Conservation (phyloP, 2,888 invertebrate species). For the Ariolimax columbianus region DNA sequence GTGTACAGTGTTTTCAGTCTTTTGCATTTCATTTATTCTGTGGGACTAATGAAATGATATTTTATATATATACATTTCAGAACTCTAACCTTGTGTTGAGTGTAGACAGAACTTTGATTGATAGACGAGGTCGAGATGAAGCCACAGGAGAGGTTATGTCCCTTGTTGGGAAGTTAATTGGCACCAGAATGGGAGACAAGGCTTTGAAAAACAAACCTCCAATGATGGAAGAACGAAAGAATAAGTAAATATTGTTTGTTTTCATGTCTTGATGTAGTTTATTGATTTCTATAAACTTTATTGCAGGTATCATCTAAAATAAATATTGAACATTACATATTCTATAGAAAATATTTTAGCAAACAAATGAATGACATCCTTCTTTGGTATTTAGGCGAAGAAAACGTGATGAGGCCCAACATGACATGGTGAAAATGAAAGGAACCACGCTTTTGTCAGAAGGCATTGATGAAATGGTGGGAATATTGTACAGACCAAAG, state of each 20-base stretch:
- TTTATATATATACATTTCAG: conserved; percentile 81
- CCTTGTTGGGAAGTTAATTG: conserved; percentile 91
- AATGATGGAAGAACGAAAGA: conserved; percentile 94
- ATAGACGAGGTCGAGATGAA: conserved; percentile 97
- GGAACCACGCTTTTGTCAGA: conserved; percentile 85
- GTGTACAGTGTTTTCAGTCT: no score
- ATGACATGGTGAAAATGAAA: conserved; percentile 93
- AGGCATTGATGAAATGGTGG: conserved; percentile 93
- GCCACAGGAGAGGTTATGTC: conserved; percentile 99
- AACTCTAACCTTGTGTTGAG: conserved; percentile 99
- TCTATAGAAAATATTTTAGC: neutral
- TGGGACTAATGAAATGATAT: neutral
- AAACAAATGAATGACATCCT: neutral
- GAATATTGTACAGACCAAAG: conserved; percentile 95
- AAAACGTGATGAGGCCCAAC: conserved; percentile 88
- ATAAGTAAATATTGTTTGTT: conserved; percentile 83
- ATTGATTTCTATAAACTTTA: no score
- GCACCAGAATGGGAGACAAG: conserved; percentile 97
- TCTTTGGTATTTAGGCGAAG: conserved; percentile 66
- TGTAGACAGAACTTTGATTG: conserved; percentile 98
- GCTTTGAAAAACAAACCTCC: conserved; percentile 95
- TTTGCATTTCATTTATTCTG: neutral
- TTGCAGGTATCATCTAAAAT: no score
- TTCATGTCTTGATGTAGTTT: neutral
- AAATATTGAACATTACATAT: neutral